These are phyloP conservation scores for Danio albolineatus DNA, from an alignment of 2,797 vertebrate genomes.

Conservation along the genomic window DNA sequence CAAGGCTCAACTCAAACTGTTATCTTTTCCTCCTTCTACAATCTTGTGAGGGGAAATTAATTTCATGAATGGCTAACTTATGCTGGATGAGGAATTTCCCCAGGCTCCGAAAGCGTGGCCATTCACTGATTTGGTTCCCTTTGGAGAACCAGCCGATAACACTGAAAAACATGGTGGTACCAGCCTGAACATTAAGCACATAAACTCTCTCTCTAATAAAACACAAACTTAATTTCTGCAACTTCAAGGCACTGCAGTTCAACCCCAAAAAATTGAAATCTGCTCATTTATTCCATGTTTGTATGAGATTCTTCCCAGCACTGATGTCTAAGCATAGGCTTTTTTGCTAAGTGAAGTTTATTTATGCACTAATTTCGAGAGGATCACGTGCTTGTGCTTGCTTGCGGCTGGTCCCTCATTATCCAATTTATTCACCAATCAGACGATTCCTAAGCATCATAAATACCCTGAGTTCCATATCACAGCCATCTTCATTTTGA, in stretches of 20 bases:
- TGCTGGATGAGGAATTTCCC: slow-evolving; percentile 66
- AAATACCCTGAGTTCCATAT: too few species aligned
- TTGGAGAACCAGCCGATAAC: slow-evolving; percentile 54
- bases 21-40: slow-evolving; percentile 42
- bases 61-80: slow-evolving; percentile 73
- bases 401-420: too few species aligned
- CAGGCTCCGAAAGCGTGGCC: slow-evolving; percentile 38
- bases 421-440: too few species aligned
- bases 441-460: too few species aligned
- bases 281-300: too few species aligned
- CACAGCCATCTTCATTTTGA: too few species aligned
- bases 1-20: slow-evolving; percentile 65
- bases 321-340: too few species aligned
- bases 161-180: slow-evolving; percentile 68
- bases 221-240: slow-evolving; percentile 59
- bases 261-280: too few species aligned
- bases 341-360: too few species aligned
- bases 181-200: slow-evolving; percentile 43
- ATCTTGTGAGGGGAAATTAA: slow-evolving; percentile 69
- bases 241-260: slow-evolving; percentile 3
- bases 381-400: too few species aligned
- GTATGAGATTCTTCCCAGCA: too few species aligned
- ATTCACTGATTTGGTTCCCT: slow-evolving; percentile 43
- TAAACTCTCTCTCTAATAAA: slow-evolving; percentile 40
- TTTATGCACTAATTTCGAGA: too few species aligned